These are phyloP conservation scores for Cheilosia soror DNA, from an alignment of 2,888 invertebrate species.

Conservation along the genomic window DNA sequence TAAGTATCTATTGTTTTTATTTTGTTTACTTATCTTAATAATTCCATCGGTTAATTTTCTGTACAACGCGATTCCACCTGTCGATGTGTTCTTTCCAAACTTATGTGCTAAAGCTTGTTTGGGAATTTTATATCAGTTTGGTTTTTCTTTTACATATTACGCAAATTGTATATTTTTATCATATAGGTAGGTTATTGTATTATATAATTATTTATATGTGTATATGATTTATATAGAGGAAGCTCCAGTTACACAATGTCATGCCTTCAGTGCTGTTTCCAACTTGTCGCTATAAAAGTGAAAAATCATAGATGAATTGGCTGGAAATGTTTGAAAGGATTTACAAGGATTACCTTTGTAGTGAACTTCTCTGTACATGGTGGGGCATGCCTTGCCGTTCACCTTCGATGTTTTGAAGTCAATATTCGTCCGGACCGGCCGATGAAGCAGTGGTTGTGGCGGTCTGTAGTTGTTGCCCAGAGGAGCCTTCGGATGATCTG, in stretches of 20 bases:
- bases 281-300: conserved; percentile 89
- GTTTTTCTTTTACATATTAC: conserved; percentile 28
- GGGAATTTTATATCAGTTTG: not conserved
- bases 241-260: conserved; percentile 70
- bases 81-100: conserved; percentile 41
- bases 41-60: conserved; percentile 24
- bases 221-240: conserved; percentile 70
- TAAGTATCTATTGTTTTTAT: not conserved
- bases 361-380: conserved; percentile 96
- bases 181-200: conserved; percentile 68
- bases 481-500: conserved; percentile 93
- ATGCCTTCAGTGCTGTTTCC: conserved; percentile 89
- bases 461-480: conserved; percentile 98
- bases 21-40: not conserved
- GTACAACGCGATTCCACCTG: conserved; percentile 37
- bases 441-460: conserved; percentile 95
- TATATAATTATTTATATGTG: conserved; percentile 42
- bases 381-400: conserved; percentile 93
- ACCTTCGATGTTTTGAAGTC: conserved; percentile 93
- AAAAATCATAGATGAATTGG: not conserved
- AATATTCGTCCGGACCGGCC: conserved; percentile 98
- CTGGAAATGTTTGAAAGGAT: not conserved
- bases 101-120: conserved; percentile 59
- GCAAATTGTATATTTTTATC: conserved; percentile 61
- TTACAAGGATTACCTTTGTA: conserved; percentile 89